A percentile compares a stretch with the other conserved stretches of the same genome.
Evolutionary conservation across 2,797 vertebrate genomes (phyloP).

Genomic region (Acrossocheilus fasciatus): DNA sequence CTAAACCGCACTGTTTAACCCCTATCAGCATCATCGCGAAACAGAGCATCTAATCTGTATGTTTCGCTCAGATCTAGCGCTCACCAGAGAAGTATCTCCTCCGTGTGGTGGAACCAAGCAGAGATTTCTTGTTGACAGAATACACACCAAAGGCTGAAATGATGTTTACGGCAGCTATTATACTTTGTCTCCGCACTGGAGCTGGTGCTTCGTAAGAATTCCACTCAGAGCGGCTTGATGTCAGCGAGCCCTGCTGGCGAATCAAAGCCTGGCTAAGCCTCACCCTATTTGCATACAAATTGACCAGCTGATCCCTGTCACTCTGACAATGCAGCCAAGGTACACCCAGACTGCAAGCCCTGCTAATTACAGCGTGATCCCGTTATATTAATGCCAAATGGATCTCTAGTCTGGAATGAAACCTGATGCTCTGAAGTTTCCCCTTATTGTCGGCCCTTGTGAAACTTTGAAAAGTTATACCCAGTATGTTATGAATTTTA

Average conservation of each 20-base stretch:
- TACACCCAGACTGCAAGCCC: constrained; percentile 37
- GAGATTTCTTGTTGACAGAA: background rate
- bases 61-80: background rate
- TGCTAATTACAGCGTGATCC: constrained; percentile 53
- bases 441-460: constrained; percentile 35
- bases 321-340: constrained; percentile 56
- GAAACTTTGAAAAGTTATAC: constrained; percentile 47
- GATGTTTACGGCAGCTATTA: background rate
- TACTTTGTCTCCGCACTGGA: background rate
- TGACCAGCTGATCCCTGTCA: constrained; percentile 66
- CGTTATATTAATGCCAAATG: constrained; percentile 11
- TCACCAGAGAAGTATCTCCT: constrained; percentile 2
- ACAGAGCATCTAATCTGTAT: background rate
- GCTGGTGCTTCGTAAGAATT: constrained; percentile 14
- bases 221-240: constrained; percentile 37
- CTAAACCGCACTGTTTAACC: constrained; percentile 37
- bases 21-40: constrained; percentile 23
- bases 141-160: background rate
- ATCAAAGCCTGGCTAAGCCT: constrained; percentile 55
- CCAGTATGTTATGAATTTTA: constrained; percentile 55
- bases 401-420: constrained; percentile 11
- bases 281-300: constrained; percentile 68
- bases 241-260: constrained; percentile 43
- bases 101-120: background rate
- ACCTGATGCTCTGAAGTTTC: constrained; percentile 25